A percentile compares a stretch with the other conserved stretches of the same genome.
Conservation (phyloP, 2,113 vertebrate genomes). For the Osmerus eperlanus region DNA sequence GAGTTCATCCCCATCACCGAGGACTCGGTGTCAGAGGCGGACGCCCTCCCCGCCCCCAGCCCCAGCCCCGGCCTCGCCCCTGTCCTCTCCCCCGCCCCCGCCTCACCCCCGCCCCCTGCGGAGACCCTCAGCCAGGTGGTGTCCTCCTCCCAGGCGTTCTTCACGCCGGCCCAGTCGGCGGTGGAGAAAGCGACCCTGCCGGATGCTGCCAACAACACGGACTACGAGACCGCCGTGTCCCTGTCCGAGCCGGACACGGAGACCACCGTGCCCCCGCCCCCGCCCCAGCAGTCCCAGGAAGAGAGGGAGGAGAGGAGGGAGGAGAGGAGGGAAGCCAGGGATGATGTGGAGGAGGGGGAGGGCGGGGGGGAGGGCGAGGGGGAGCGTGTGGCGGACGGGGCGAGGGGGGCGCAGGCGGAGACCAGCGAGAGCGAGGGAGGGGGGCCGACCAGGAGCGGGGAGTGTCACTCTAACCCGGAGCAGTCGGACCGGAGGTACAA, state of each 20-base stretch:
- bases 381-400: slow-evolving; percentile 25
- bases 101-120: slow-evolving; percentile 32
- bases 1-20: slow-evolving; percentile 89
- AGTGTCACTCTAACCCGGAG: slow-evolving; percentile 63
- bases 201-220: slow-evolving; percentile 66
- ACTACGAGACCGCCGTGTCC: slow-evolving; percentile 64
- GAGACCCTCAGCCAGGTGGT: slow-evolving; percentile 67
- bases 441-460: slow-evolving; percentile 40
- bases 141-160: slow-evolving; percentile 77
- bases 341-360: slow-evolving; percentile 43
- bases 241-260: slow-evolving; percentile 62
- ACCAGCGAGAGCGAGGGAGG: slow-evolving; percentile 60
- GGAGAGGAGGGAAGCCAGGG: slow-evolving; percentile 55
- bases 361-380: slow-evolving; percentile 31
- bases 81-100: slow-evolving; percentile 29
- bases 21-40: slow-evolving; percentile 88
- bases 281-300: slow-evolving; percentile 55
- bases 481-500: slow-evolving; percentile 55
- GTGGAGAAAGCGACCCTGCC: slow-evolving; percentile 58
- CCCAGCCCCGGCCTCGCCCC: slow-evolving; percentile 15
- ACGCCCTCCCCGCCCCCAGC: slow-evolving; percentile 75
- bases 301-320: slow-evolving; percentile 36
- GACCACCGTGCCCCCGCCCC: slow-evolving; percentile 45
- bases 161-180: slow-evolving; percentile 59
- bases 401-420: slow-evolving; percentile 42